phyloP scores from a whole-genome alignment of 2,797 vertebrate species.

The Alfaro cultratus region DNA sequence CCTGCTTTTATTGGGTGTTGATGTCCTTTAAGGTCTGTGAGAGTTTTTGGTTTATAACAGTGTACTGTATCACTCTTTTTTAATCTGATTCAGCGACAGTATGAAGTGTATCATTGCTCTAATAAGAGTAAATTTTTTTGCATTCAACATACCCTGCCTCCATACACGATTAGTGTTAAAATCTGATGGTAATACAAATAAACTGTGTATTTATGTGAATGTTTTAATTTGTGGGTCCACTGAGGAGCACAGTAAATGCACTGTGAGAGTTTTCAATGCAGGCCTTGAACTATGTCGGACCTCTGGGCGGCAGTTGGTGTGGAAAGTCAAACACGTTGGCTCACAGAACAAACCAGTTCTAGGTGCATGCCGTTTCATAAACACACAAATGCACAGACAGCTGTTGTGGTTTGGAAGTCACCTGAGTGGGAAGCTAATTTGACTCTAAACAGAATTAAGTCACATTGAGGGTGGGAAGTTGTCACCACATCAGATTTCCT shows the following conservation, averaged over 20 bases:
- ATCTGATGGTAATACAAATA: constrained; percentile 47
- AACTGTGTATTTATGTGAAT: constrained; percentile 15
- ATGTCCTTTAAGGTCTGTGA: background rate
- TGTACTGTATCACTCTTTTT: background rate
- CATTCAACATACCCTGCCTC: background rate
- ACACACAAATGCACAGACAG: constrained; percentile 66
- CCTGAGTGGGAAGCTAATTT: constrained; percentile 82
- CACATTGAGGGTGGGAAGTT: constrained; percentile 80
- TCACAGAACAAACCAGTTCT: constrained; percentile 69
- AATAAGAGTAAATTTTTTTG: background rate
- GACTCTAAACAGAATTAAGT: constrained; percentile 84
- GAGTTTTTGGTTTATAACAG: background rate
- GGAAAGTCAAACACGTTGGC: constrained; percentile 82
- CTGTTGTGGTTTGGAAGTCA: constrained; percentile 83
- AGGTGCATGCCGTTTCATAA: constrained; percentile 53
- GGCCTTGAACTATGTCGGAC: constrained; percentile 75
- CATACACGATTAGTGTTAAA: constrained; percentile 5
- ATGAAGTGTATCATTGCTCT: background rate
- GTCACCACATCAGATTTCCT: constrained; percentile 77
- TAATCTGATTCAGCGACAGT: background rate
- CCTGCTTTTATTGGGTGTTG: background rate
- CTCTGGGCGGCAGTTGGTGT: constrained; percentile 66
- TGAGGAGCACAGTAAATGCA: constrained; percentile 68
- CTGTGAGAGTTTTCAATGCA: constrained; percentile 77
- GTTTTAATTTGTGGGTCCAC: constrained; percentile 40